Base-by-base conservation (phyloP, 37 sponge, comb jelly and placozoan species). In the Agelas oroides region DNA sequence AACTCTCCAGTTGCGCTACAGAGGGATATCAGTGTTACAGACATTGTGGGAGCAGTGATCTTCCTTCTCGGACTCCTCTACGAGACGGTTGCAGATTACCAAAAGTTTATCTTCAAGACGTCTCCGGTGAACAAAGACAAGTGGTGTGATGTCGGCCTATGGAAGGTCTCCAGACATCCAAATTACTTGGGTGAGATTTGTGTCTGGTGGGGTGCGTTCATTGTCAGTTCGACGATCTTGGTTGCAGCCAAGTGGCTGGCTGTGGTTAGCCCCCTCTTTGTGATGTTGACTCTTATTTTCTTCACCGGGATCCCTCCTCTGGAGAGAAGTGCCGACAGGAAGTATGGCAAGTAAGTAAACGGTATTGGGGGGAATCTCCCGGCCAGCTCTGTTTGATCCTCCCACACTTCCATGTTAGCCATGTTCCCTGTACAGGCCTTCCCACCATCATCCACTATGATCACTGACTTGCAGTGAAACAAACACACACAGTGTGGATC, bases 141-240 rank as follows among this genome's bases (percentile, higher is more conserved):
- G 71, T 81, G 60, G 76, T 67, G 65, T 34, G 74, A 85, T 20
- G 70, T 66, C 14, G 90, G 90, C 32, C 76, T 80, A 40, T 90
- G 90, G 90, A 64, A 62, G 46, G 30, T 79, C 18, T 84, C 85
- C 31, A 74, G 90, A 11, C 90, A 90, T 35, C 90, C 90, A n/a
- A 90, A 90, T 85, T 90, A 90, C 54, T 81, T 90, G 63, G 90
- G 90, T 19, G 90, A 90, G 70, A 84, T 84, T 34, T 37, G 59
- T 24, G 60, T 84, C 0, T 90, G 90, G 90, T 90, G 73, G 73
- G 85, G 81, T 12, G 61, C 76, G 15, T 84, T 78, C 57, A 61
- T 90, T 38, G 35, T 84, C 56, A 56, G 77, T 30, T 76, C 77
- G 1, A 46, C 59, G 24, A 66, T 70, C 30, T 58, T 76, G 20